Percentiles rank a stretch among this genome's conserved stretches.
These are phyloP conservation scores for Listronotus oregonensis DNA, from an alignment of 1,140 invertebrate genomes.

Conservation along the genomic window DNA sequence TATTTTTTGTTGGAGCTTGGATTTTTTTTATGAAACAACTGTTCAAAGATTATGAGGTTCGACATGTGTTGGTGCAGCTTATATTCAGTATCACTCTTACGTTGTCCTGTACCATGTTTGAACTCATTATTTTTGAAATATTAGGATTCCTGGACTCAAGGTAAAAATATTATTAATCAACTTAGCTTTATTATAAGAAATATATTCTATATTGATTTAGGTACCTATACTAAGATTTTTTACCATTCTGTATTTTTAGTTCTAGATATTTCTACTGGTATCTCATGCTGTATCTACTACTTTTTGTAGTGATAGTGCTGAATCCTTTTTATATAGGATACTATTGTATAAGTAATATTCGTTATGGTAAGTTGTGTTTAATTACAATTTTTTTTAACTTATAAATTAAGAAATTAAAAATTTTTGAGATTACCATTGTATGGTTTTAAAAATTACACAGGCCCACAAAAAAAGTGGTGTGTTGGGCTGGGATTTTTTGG, in stretches of 20 bases:
- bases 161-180: constrained; percentile 35
- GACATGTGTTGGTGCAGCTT: constrained; percentile 90
- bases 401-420: too few relatives aligned
- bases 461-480: too few relatives aligned
- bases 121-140: constrained; percentile 99
- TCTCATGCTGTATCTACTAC: constrained; percentile 84
- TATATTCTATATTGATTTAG: too few relatives aligned
- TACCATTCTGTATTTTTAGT: constrained; percentile 67
- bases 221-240: too few relatives aligned
- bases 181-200: too few relatives aligned
- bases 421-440: too few relatives aligned
- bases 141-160: constrained; percentile 84
- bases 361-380: constrained; percentile 73
- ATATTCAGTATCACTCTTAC: constrained; percentile 98
- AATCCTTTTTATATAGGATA: constrained; percentile 98
- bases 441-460: too few relatives aligned
- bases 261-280: constrained; percentile 98
- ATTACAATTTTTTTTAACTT: not conserved
- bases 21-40: constrained; percentile 98
- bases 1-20: constrained; percentile 97
- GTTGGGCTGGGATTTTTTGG: too few relatives aligned
- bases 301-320: constrained; percentile 94
- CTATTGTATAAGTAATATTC: constrained; percentile 89
- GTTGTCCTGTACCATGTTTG: constrained; percentile 98
- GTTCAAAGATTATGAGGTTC: constrained; percentile 98